Base-by-base conservation (phyloP, 1,140 invertebrate genomes). In the Temnothorax nylanderi region DNA sequence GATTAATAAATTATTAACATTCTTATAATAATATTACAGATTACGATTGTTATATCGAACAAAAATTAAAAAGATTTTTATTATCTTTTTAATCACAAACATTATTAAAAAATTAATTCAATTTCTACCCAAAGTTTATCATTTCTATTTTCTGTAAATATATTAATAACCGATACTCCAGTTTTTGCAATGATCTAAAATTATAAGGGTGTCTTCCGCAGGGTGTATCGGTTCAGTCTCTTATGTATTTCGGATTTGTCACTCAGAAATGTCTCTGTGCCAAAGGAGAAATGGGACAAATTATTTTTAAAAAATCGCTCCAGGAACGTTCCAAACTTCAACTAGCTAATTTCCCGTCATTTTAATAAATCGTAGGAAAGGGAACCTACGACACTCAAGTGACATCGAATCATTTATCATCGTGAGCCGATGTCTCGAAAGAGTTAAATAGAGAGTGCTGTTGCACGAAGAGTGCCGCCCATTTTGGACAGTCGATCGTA, bases 381-480 rank as follows among this genome's bases (percentile, higher is more conserved):
- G 16, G 7, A 78, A 80, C 51, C 0, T 16, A 16, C 6, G 60
- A 65, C 44, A 65, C 51, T 78, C 1, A 11, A 65, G 47, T 78
- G 60, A 65, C n/a, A 34, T 78, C 6, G 7, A n/a, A 49, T 65
- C 76, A 10, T 78, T 65, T 65, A 78, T 65, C 26, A 67, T 51
- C n/a, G n/a, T 18, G 18, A 62, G 7, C 21, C 8, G 58, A 78
- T 78, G 76, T 65, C 41, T 0, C 21, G n/a, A 80, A 51, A 80
- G n/a, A 34, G 32, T 80, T 67, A 67, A 78, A 21, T 37, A 34
- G 18, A 60, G 5, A 77, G 16, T 44, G 26, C 16, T 21, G 21
- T 54, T 32, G 10, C 8, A 32, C 11, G 3, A 18, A 13, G 16
- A 77, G 21, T 77, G 47, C 44, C 11, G 18, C 0, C 4, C 37